Percentiles rank a stretch among this genome's conserved stretches.
These are phyloP conservation scores for Datnioides undecimradiatus DNA, from an alignment of 2,113 vertebrate species.

Conservation along the genomic window DNA sequence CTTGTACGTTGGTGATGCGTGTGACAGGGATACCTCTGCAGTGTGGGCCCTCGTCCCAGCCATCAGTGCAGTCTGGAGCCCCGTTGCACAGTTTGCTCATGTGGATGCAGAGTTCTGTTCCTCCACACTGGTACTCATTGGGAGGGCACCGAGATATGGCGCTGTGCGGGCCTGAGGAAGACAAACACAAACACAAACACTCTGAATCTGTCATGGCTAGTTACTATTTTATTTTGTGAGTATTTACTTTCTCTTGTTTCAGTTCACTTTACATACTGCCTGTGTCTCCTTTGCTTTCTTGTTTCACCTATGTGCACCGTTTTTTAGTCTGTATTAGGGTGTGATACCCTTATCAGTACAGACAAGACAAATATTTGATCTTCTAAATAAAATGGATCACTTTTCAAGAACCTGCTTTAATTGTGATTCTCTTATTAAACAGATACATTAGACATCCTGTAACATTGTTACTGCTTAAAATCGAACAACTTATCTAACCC, in stretches of 20 bases:
- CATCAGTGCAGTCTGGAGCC: slow-evolving; percentile 89
- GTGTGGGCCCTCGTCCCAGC: slow-evolving; percentile 93
- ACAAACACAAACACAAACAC: slow-evolving; percentile 40
- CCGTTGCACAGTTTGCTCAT: slow-evolving; percentile 95
- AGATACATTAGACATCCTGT: not conserved
- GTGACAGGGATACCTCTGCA: slow-evolving; percentile 88
- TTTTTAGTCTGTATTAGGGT: too few species aligned
- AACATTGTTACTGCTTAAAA: not conserved
- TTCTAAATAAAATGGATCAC: not conserved
- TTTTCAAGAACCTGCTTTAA: not conserved
- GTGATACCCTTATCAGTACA: too few species aligned
- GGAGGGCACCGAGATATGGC: slow-evolving; percentile 91
- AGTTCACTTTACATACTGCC: too few species aligned
- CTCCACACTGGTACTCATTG: slow-evolving; percentile 94
- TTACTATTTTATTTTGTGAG: too few species aligned
- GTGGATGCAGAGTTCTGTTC: slow-evolving; percentile 92
- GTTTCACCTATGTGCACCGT: too few species aligned
- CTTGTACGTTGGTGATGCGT: not conserved
- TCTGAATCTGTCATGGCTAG: too few species aligned
- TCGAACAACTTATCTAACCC: not conserved
- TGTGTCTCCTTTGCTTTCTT: too few species aligned
- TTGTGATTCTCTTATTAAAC: not conserved
- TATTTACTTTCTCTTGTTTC: too few species aligned
- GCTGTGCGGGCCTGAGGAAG: slow-evolving; percentile 91
- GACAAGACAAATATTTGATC: not conserved